phyloP scores from a whole-genome alignment of 30 jellyfish, hydroid and myxozoan genomes.

The Turritopsis rubra region DNA sequence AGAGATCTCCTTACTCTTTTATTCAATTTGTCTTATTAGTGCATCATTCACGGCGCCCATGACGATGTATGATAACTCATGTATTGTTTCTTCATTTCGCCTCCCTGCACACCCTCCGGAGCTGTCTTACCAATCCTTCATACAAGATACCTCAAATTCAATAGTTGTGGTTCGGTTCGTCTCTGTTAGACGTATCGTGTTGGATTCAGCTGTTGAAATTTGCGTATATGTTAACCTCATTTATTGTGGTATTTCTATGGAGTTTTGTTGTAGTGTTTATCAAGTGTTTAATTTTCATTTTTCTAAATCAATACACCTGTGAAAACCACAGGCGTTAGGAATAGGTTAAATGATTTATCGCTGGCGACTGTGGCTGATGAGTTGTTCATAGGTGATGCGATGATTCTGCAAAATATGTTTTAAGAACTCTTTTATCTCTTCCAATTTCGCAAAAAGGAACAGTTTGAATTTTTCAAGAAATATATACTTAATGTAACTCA shows the following conservation, averaged over 20 bases:
- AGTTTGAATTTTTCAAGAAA: no score
- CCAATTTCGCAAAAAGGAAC: background rate
- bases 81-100: background rate
- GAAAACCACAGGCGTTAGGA: background rate
- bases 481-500: no score
- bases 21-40: background rate
- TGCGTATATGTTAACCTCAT: background rate
- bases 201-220: background rate
- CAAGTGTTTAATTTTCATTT: background rate
- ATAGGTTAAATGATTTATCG: background rate
- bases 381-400: background rate
- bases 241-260: background rate
- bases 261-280: background rate
- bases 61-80: background rate
- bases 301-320: background rate
- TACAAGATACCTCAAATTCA: no score
- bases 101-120: background rate
- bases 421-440: background rate
- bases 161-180: no score
- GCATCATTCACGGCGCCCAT: background rate
- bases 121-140: no score
- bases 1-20: no score
- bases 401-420: background rate
- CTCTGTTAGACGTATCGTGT: background rate
- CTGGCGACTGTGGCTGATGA: background rate